Percentiles rank a stretch among this genome's conserved stretches.
These are phyloP conservation scores for Carcina quercana DNA, from an alignment of 2,888 invertebrate species.

Conservation along the genomic window DNA sequence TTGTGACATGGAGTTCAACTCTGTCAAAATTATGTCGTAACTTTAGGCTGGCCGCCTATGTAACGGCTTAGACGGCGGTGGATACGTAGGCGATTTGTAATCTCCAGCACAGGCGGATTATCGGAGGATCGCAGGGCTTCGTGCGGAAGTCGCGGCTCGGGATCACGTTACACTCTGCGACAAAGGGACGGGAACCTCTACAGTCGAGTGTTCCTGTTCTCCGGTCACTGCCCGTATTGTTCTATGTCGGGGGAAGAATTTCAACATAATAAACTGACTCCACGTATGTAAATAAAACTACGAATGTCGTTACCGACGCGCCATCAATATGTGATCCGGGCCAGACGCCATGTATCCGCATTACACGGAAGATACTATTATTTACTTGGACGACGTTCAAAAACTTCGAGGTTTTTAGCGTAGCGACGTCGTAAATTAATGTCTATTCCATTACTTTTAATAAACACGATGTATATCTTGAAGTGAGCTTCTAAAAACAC, in stretches of 20 bases:
- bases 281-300: constrained; percentile 13
- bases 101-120: constrained; percentile 47
- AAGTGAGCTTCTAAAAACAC: no score
- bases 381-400: constrained; percentile 60
- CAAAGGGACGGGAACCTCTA: constrained; percentile 60
- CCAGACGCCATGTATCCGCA: constrained; percentile 45
- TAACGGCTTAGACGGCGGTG: constrained; percentile 2
- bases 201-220: constrained; percentile 48
- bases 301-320: constrained; percentile 10
- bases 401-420: constrained; percentile 49
- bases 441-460: constrained; percentile 21
- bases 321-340: constrained; percentile 28
- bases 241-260: no score
- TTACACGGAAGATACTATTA: constrained; percentile 50
- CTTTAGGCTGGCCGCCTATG: constrained; percentile 3
- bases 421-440: constrained; percentile 40
- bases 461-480: neutral
- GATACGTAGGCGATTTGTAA: constrained; percentile 20
- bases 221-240: constrained; percentile 33
- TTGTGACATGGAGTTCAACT: constrained; percentile 7
- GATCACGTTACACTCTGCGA: constrained; percentile 54
- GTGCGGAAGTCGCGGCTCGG: constrained; percentile 59
- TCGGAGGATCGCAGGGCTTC: constrained; percentile 55
- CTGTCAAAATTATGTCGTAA: constrained; percentile 4
- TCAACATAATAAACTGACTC: constrained; percentile 14